Evolutionary conservation across 2,888 invertebrate species (phyloP), one percentile per base, ranked within the genome.

Genomic region (Leptopterna dolabrata): DNA sequence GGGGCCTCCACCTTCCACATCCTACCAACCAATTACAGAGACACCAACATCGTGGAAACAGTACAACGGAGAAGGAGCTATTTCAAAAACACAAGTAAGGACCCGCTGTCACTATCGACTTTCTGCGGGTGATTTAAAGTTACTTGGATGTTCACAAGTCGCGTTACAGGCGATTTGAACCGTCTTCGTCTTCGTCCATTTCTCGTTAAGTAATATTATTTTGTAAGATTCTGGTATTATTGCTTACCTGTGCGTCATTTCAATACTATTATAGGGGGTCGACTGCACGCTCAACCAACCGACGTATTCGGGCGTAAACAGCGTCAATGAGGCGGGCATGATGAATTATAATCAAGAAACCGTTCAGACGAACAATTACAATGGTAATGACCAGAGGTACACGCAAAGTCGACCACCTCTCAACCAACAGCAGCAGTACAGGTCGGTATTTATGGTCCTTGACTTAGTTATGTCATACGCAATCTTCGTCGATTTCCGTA

Each of bases 1-100:
- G 63, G 51, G 55, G n/a, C 70, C 63, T 36, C 83, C 83, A 16
- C 83, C 83, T 70, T 47, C 83, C 16, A 41, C 76, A 16, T 47
- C 85, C 29, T 76, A 76, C 63, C 85, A 85, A 27, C 76, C 85
- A 2, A 47, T 51, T n/a, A 43, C 29, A 7, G 85, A 85, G 29
- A 85, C 85, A n/a, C 76, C 85, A 14, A 47, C 85, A n/a, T 71
- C 71, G 73, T 76, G 85, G 76, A 76, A 47, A 83, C 83, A 83
- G 19, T 83, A 87, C 82, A 87, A 81, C 27, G 85, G 73, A 0
- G 85, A 85, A 73, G 85, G 85, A 27, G 76, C 73, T 6, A 76
- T 85, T 29, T 51, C 85, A 7, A 85, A 85, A 76, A 45, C 29
- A 9, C 85, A 85, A 45, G 85, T 85, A 30, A 51, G 80, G 24